Base-by-base conservation (phyloP, 2,113 vertebrate species). In the Hiodon alosoides region DNA sequence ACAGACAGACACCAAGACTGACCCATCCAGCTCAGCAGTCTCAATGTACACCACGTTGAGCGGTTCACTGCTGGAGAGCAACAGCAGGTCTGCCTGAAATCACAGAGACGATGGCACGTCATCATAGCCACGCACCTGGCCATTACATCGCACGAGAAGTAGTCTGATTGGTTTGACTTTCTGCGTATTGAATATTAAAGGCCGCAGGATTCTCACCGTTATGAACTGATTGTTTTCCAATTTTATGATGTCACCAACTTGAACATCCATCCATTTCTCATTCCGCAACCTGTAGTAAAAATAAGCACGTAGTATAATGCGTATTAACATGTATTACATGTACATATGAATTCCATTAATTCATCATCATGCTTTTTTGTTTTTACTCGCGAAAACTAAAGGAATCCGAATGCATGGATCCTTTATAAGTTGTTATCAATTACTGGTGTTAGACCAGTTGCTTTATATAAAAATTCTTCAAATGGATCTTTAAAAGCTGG, bases 221-320 rank as follows among this genome's bases (percentile, higher is more conserved):
- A 98, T 95, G 83, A 93, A 93, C 85, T 95, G 92, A 82, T 98
- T 95, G 87, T 97, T 98, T 83, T 96, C 91, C 84, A 99, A 85
- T 82, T 94, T 98, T 89, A 98, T 94, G 87, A 98, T 93, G 87
- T 98, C 95, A 58, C 97, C 97, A 46, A 98, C 96, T 87, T 96
- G 93, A 61, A 99, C 85, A 59, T 96, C 90, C 95, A 95, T 96
- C 97, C 96, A 98, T 87, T 94, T 96, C 74, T 96, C 92, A 1
- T 90, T 90, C 52, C 85, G 86, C 60, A 98, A 81, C 82, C 97
- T 99, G n/a, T 77, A 67, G 60, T 47, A 61, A 76, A 53, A 64
- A 11, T 31, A 31, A 31, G 31, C 31, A 31, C 31, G 2, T 31
- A 31, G 31, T 31, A 31, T 31, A 31, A 31, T 31, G 31, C 31